A percentile compares a stretch with the other conserved stretches of the same genome.
Evolutionary conservation across 2,113 vertebrate genomes (phyloP).

Genomic region (Coracopsis vasa): DNA sequence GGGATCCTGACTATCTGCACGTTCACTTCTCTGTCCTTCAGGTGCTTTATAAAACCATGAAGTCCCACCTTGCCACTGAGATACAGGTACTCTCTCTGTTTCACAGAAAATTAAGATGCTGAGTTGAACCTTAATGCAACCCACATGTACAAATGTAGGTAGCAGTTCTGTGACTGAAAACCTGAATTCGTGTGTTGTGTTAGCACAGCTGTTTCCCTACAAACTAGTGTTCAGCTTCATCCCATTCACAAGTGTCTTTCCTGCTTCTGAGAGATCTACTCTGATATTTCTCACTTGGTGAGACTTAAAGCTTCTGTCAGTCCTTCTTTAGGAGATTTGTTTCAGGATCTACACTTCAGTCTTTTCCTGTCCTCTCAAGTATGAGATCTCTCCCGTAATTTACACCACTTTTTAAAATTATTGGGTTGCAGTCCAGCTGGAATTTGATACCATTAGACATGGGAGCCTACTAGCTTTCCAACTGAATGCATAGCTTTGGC

Average conservation of each 20-base stretch:
- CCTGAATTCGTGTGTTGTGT: rapidly evolving
- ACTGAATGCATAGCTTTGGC: conserved; percentile 21
- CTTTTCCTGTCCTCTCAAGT: background rate
- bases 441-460: conserved; percentile 23
- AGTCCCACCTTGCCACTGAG: background rate
- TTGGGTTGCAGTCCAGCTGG: conserved; percentile 26
- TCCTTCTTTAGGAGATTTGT: background rate
- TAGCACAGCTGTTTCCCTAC: background rate
- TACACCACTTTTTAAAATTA: background rate
- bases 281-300: background rate
- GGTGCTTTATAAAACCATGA: background rate
- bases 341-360: background rate
- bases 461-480: conserved; percentile 22
- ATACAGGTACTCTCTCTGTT: background rate
- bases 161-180: background rate
- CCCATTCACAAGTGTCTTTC: background rate
- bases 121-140: background rate
- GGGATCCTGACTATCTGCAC: background rate
- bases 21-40: background rate
- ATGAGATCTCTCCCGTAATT: background rate
- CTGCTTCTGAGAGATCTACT: background rate
- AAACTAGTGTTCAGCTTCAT: background rate
- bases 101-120: background rate
- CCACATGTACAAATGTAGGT: background rate
- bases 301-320: background rate